Conservation (phyloP, 2,888 invertebrate genomes). For the Meta bourneti region DNA sequence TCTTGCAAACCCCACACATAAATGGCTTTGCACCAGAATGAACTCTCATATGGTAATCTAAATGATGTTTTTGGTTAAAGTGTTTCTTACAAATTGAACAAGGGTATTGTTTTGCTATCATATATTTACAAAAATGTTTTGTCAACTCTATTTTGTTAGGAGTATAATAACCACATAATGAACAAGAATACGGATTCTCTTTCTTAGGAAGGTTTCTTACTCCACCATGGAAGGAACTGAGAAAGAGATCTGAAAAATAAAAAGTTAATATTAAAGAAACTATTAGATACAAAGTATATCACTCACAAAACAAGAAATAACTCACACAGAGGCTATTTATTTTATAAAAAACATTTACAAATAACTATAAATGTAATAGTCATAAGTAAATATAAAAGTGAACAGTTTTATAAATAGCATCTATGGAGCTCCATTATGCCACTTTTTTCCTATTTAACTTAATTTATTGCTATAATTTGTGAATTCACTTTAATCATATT, state of each 20-base stretch:
- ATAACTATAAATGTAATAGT: not conserved
- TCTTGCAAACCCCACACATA: constrained; percentile 33
- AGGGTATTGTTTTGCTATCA: not conserved
- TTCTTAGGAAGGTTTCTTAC: not conserved
- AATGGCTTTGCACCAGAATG: constrained; percentile 37
- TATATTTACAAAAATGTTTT: not conserved
- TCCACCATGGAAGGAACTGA: not conserved
- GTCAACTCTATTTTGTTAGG: not conserved
- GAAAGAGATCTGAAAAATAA: not conserved
- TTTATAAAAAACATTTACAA: not conserved
- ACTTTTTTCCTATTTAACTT: too few relatives aligned
- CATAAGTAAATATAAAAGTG: not conserved
- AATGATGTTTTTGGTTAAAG: constrained; percentile 37
- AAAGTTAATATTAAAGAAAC: not conserved
- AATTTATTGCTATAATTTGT: too few relatives aligned
- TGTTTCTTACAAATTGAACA: constrained; percentile 17
- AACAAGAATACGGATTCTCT: not conserved
- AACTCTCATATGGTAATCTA: constrained; percentile 13
- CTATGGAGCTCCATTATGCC: too few relatives aligned
- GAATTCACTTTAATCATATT: too few relatives aligned
- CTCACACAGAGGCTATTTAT: not conserved
- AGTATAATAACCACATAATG: not conserved
- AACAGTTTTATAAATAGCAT: too few relatives aligned
- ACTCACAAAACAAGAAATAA: too few relatives aligned
- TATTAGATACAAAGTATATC: too few relatives aligned